phyloP scores from a whole-genome alignment of 53 echinoderm and acorn worm genomes.

The Mesocentrotus franciscanus region DNA sequence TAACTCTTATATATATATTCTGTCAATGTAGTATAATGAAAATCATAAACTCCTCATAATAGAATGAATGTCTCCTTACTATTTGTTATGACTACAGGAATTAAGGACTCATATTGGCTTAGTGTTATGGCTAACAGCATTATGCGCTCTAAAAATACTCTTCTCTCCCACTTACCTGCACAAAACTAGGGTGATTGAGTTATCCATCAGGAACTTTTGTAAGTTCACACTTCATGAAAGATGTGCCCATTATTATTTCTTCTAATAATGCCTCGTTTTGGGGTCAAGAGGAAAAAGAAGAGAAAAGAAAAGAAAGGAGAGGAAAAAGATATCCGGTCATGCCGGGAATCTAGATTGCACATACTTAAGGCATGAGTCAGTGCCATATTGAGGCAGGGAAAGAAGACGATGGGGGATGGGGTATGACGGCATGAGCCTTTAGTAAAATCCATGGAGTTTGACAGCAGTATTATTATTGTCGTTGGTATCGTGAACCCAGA shows the following conservation, averaged over 20 bases:
- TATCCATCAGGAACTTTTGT: neutral
- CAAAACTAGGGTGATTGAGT: neutral
- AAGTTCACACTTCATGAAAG: neutral
- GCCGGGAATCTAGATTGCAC: conserved; percentile 39
- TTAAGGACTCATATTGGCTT: conserved; percentile 5
- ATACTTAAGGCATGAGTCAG: conserved; percentile 44
- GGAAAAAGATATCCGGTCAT: conserved; percentile 22
- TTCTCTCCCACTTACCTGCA: neutral
- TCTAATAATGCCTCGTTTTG: neutral
- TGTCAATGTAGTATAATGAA: neutral
- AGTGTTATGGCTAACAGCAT: neutral
- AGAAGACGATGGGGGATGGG: neutral
- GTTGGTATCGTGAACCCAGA: conserved; percentile 30
- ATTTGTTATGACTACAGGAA: conserved; percentile 21
- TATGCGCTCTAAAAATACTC: conserved; percentile 4
- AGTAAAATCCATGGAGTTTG: conserved; percentile 62
- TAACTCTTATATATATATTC: neutral
- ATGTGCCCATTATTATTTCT: neutral
- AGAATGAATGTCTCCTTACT: neutral
- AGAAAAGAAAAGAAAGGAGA: neutral
- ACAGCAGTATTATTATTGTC: conserved; percentile 54
- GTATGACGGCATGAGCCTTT: conserved; percentile 41
- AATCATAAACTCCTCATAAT: neutral
- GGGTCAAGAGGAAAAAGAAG: neutral
- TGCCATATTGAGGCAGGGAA: neutral